Conservation (phyloP, 2,797 vertebrate genomes). For the Bovichtus variegatus region DNA sequence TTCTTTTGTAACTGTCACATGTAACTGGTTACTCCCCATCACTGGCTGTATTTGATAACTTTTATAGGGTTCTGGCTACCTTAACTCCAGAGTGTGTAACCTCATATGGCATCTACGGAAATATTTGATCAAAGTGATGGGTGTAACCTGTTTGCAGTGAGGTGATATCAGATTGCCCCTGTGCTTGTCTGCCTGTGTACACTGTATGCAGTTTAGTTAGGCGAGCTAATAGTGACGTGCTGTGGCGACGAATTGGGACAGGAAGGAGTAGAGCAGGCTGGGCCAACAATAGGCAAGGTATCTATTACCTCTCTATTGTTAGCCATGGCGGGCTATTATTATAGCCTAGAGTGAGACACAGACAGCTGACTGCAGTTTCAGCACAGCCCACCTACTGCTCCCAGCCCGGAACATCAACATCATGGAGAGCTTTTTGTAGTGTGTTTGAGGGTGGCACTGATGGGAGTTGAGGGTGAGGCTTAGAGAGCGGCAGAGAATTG, state of each 20-base stretch:
- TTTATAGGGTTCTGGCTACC: slow-evolving; percentile 3
- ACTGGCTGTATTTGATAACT: no score
- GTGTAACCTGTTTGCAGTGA: slow-evolving; percentile 37
- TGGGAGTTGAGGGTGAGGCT: slow-evolving; percentile 6
- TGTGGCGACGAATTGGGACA: slow-evolving; percentile 64
- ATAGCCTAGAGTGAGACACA: slow-evolving; percentile 66
- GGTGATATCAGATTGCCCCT: slow-evolving; percentile 51
- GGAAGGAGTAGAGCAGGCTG: slow-evolving; percentile 69
- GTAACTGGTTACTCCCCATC: no score
- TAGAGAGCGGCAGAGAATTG: not conserved
- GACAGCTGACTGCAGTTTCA: slow-evolving; percentile 72
- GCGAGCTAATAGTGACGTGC: slow-evolving; percentile 58
- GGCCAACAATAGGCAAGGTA: slow-evolving; percentile 76
- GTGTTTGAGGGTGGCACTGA: slow-evolving; percentile 14
- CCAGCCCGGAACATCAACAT: slow-evolving; percentile 46
- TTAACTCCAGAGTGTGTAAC: slow-evolving; percentile 20
- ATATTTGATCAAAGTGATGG: slow-evolving; percentile 46
- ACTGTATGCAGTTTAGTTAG: slow-evolving; percentile 61
- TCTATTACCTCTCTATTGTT: slow-evolving; percentile 86
- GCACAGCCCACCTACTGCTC: slow-evolving; percentile 58
- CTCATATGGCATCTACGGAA: slow-evolving; percentile 27
- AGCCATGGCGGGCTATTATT: slow-evolving; percentile 79
- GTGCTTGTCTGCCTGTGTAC: slow-evolving; percentile 54
- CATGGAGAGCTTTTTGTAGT: slow-evolving; percentile 22
- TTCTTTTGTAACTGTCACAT: no score